Base-by-base conservation (phyloP, 1,140 invertebrate genomes). In the Drosophila setifemur region DNA sequence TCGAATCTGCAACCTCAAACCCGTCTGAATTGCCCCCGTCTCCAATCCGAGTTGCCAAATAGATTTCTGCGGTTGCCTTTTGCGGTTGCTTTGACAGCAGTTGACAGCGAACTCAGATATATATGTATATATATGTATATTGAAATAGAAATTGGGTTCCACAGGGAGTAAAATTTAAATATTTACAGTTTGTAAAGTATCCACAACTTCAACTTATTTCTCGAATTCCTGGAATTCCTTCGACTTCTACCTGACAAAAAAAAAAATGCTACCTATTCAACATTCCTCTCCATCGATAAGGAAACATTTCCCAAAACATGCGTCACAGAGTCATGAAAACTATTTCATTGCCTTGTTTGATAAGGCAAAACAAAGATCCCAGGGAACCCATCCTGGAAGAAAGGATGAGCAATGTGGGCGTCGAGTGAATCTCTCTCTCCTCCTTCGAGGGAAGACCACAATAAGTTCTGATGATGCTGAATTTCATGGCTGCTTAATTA, bases 401-500 rank as follows among this genome's bases (percentile, higher is more conserved):
- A 66, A 66, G 61, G 61, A 66, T 3, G 18, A 9, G 23, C 11
- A 12, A 26, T 25, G 67, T 70, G 67, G 66, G 67, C 67, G 67
- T 70, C 23, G 39, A 43, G 35, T 12, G 35, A 54, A 55, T 25
- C 48, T 11, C 39, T 42, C n/a, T 39, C 48, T 28, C n/a, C 6
- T 19, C 12, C 19, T 35, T 43, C 48, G 26, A 23, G 9, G 14
- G 12, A 33, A 66, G 33, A 85, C 74, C 78, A 61, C 50, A 60
- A 79, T 78, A 70, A 50, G 49, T 33, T 35, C 28, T 39, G 28
- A 21, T 16, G 63, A 14, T n/a, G n/a, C n/a, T n/a, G 49, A 73
- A 58, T 75, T 66, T 71, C 45, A 64, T 61, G 74, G 61, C 61
- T 72, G 73, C 77, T 85, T 83, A 85, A 85, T 83, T 83, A 83